Percentiles rank a stretch among this genome's conserved stretches.
Evolutionary conservation across 1,140 invertebrate genomes (phyloP).

Genomic region (Drosophila prosaltans): DNA sequence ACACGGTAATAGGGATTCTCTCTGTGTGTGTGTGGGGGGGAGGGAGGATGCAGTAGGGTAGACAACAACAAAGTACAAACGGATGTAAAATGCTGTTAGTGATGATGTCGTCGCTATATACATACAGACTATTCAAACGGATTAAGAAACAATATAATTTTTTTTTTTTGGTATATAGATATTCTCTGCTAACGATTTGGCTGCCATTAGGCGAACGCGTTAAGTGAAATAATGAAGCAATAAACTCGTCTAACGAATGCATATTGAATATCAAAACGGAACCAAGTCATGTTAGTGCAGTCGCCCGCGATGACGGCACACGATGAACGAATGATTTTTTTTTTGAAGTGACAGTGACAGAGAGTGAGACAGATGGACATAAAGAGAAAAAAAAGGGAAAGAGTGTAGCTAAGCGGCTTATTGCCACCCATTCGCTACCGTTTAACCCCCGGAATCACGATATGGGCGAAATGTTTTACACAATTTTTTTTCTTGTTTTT

Average conservation of each 20-base stretch:
- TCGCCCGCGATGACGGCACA: conserved; percentile 29
- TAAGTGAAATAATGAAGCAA: conserved; percentile 65
- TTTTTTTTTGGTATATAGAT: conserved; percentile 26
- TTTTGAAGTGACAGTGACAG: not conserved
- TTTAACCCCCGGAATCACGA: not conserved
- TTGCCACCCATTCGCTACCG: conserved; percentile 7
- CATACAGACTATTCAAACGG: conserved; percentile 37
- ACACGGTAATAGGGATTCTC: not conserved
- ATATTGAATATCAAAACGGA: conserved; percentile 64
- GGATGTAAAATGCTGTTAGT: conserved; percentile 26
- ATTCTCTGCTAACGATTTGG: conserved; percentile 27
- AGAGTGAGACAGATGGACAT: not conserved
- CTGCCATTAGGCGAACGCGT: conserved; percentile 58
- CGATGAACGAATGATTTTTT: conserved; percentile 2
- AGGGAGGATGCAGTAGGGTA: not conserved
- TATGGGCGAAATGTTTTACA: conserved; percentile 39
- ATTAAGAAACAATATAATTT: conserved; percentile 70
- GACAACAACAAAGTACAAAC: conserved; percentile 10
- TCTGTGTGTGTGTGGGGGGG: not conserved
- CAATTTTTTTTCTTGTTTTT: not conserved
- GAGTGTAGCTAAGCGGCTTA: conserved; percentile 41
- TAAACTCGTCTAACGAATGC: conserved; percentile 61
- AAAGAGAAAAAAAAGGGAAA: not conserved
- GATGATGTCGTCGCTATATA: conserved; percentile 38
- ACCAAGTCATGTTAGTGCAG: conserved; percentile 42